Evolutionary conservation across 2,888 invertebrate genomes (phyloP).

Genomic region (Apamea epomidion): DNA sequence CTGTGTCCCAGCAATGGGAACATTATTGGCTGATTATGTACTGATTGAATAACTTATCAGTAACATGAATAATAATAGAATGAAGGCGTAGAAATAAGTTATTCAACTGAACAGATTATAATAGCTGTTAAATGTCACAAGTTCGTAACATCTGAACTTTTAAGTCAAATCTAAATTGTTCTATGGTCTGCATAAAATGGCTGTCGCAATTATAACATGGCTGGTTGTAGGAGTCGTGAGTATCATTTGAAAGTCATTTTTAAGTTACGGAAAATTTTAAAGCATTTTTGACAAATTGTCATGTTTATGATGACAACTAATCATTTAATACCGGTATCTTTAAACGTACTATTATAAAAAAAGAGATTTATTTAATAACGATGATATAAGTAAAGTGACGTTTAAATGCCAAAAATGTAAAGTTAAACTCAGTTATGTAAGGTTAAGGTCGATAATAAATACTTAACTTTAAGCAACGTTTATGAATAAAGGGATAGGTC

Average conservation of each 20-base stretch:
- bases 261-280: background rate
- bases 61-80: constrained; percentile 27
- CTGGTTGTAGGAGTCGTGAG: background rate
- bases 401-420: too few species aligned
- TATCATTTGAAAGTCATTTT: constrained; percentile 19
- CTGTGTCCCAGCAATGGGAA: too few species aligned
- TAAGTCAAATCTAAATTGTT: constrained; percentile 5
- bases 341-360: too few species aligned
- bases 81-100: constrained; percentile 11
- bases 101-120: background rate
- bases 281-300: constrained; percentile 11
- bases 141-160: constrained; percentile 32
- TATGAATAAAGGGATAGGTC: too few species aligned
- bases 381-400: too few species aligned
- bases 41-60: background rate
- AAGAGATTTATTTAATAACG: too few species aligned
- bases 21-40: too few species aligned
- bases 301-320: background rate
- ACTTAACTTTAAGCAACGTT: too few species aligned
- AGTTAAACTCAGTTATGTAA: too few species aligned
- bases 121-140: constrained; percentile 16
- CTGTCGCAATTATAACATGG: background rate
- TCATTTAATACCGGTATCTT: background rate
- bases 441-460: too few species aligned
- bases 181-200: constrained; percentile 8